Evolutionary conservation across 1,140 invertebrate species (phyloP).

Genomic region (Drosophila tani): DNA sequence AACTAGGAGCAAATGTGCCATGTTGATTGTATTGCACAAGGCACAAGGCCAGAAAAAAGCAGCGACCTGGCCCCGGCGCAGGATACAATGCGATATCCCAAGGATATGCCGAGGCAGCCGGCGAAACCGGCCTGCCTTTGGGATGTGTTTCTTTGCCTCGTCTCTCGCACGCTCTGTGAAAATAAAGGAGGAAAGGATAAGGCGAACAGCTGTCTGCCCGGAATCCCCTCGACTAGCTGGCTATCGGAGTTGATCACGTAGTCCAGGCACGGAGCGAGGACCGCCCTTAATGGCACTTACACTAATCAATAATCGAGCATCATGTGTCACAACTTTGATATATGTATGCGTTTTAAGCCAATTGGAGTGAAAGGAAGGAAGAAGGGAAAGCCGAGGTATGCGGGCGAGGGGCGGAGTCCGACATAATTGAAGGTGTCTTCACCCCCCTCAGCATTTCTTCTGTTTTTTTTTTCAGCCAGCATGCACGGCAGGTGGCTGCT

Average conservation of each 20-base stretch:
- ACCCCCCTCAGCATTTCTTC: slow-evolving; percentile 25
- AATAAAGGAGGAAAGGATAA: slow-evolving; percentile 45
- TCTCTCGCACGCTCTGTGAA: slow-evolving; percentile 32
- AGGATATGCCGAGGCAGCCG: slow-evolving; percentile 18
- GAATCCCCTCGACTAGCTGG: slow-evolving; percentile 9
- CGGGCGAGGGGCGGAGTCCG: slow-evolving; percentile 14
- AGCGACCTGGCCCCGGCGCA: slow-evolving; percentile 10
- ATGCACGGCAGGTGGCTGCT: slow-evolving; percentile 51
- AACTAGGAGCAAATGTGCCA: slow-evolving; percentile 66
- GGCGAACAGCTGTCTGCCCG: slow-evolving; percentile 65
- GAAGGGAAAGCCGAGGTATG: slow-evolving; percentile 1
- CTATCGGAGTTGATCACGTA: slow-evolving; percentile 38
- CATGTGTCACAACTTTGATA: slow-evolving; percentile 49
- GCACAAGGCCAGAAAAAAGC: slow-evolving; percentile 40
- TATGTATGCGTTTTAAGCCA: slow-evolving; percentile 49
- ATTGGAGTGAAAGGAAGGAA: slow-evolving; percentile 46
- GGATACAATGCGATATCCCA: slow-evolving; percentile 46
- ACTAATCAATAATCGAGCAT: slow-evolving; percentile 72
- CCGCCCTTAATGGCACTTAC: slow-evolving; percentile 62
- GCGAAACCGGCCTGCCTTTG: slow-evolving; percentile 23
- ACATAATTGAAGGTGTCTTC: slow-evolving; percentile 48
- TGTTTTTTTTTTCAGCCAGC: slow-evolving; percentile 7
- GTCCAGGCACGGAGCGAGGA: slow-evolving; percentile 19
- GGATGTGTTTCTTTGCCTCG: slow-evolving; percentile 22
- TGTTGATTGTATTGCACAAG: slow-evolving; percentile 32